phyloP scores from a whole-genome alignment of 2,113 vertebrate species.

The Mirza zaza region DNA sequence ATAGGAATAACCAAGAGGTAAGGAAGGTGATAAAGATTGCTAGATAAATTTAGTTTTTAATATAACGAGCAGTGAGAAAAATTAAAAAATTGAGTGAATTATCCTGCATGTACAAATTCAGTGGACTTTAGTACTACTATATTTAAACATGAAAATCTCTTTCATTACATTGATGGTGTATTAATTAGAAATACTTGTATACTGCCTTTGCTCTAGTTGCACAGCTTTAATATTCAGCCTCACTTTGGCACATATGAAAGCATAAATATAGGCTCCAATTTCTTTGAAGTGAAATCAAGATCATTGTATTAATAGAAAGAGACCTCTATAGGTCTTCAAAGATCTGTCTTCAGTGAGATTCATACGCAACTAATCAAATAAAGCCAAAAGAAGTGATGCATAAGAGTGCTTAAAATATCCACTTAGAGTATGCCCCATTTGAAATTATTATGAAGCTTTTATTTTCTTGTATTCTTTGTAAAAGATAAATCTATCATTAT shows the following conservation, averaged over 20 bases:
- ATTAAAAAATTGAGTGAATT: not conserved
- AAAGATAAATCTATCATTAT: not conserved
- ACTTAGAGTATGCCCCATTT: not conserved
- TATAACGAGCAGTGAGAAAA: not conserved
- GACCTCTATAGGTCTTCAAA: slow-evolving; percentile 22
- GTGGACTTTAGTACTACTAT: not conserved
- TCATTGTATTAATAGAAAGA: not conserved
- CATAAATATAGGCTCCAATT: not conserved
- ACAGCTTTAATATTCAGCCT: not conserved
- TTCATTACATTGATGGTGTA: not conserved
- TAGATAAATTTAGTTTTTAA: not conserved
- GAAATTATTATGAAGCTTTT: slow-evolving; percentile 33
- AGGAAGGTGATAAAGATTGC: not conserved
- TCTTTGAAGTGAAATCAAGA: slow-evolving; percentile 20
- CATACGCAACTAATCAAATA: slow-evolving; percentile 44
- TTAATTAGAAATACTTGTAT: not conserved
- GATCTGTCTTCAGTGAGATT: slow-evolving; percentile 24
- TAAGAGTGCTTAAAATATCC: not conserved
- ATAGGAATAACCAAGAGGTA: not conserved
- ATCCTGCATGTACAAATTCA: not conserved
- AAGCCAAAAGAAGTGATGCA: not conserved
- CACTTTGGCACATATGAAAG: not conserved
- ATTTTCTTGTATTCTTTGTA: not conserved
- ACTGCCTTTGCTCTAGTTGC: not conserved
- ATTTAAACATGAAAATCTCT: not conserved